Base-by-base conservation (phyloP, 2,113 vertebrate species). In the Ursus arctos region DNA sequence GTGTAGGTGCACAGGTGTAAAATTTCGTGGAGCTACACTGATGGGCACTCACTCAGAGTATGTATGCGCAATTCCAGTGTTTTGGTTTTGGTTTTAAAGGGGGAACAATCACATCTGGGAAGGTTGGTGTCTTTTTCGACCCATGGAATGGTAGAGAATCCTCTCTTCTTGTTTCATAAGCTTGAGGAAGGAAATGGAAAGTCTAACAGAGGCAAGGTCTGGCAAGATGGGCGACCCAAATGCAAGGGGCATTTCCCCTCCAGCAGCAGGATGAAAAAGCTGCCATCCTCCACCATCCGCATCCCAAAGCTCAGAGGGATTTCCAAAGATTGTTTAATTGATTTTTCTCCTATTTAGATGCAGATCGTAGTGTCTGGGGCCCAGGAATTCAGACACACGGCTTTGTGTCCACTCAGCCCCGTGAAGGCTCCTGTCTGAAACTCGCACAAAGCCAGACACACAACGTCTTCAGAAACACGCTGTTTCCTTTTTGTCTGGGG, bases 291-390 rank as follows among this genome's bases (percentile, higher is more conserved):
- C 94, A 49, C 65, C 47, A 86, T 84, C 95, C 28, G 2, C 76
- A 87, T 83, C 97, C 94, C 28, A 8, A 65, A 97, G 98, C 97
- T 51, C 83, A 49, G 69, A 90, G 97, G 97, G 98, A 88, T 98
- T 98, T 97, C 51, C 96, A 97, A 97, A 99, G 98, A 99, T 98
- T 98, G 98, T 99, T 99, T 98, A 99, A 99, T 99, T 99, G 99
- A 99, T 99, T 99, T 99, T 98, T 97, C 91, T 96, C 85, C 98
- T 96, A 99, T 99, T 99, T 99, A 99, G 80, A 99, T 99, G 99
- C 99, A 99, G 99, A 98, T 99, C 98, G 98, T 98, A 98, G 85
- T 80, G 98, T 97, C 99, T 98, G 98, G 98, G 98, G 87, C 95
- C 97, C 96, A 91, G 98, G 96, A 97, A 97, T 98, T 98, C 99